These are phyloP conservation scores for Eulemur rubriventer DNA, from an alignment of 2,797 vertebrate species.

Conservation along the genomic window DNA sequence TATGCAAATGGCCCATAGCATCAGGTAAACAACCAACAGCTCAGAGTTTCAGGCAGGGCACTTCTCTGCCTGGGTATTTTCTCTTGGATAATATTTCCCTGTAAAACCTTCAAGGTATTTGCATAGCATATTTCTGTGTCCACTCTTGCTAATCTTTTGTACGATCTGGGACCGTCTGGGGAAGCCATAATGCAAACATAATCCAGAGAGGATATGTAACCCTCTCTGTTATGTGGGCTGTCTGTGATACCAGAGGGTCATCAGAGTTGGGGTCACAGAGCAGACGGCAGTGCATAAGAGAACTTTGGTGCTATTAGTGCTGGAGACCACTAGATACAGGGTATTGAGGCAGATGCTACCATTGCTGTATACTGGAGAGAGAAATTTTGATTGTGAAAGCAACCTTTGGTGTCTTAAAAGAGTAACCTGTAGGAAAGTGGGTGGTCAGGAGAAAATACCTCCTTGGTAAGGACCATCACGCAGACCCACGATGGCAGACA, in stretches of 20 bases:
- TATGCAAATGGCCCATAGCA: conserved; percentile 83
- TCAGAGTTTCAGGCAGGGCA: conserved; percentile 55
- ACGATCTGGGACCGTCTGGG: not conserved
- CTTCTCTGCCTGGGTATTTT: not conserved
- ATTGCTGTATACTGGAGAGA: conserved; percentile 91
- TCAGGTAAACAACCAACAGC: conserved; percentile 84
- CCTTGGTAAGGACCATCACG: not conserved
- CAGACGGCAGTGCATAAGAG: conserved; percentile 90
- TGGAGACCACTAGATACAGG: conserved; percentile 90
- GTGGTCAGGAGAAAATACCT: not conserved
- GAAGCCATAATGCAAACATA: not conserved
- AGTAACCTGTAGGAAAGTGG: not conserved
- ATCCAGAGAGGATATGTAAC: conserved; percentile 78
- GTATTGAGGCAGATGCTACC: conserved; percentile 91
- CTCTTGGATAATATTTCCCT: conserved; percentile 4
- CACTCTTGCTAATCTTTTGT: conserved; percentile 90
- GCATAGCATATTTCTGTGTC: conserved; percentile 91
- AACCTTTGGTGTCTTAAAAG: conserved; percentile 79
- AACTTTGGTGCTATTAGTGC: conserved; percentile 90
- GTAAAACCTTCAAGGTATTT: conserved; percentile 64
- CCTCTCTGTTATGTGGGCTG: conserved; percentile 89
- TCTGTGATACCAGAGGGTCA: conserved; percentile 89
- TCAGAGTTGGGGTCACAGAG: conserved; percentile 90
- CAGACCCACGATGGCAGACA: not conserved
- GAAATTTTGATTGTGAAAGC: conserved; percentile 91